Percentiles rank a stretch among this genome's conserved stretches.
phyloP scores from a whole-genome alignment of 2,113 vertebrate genomes.

The Engystomops pustulosus region DNA sequence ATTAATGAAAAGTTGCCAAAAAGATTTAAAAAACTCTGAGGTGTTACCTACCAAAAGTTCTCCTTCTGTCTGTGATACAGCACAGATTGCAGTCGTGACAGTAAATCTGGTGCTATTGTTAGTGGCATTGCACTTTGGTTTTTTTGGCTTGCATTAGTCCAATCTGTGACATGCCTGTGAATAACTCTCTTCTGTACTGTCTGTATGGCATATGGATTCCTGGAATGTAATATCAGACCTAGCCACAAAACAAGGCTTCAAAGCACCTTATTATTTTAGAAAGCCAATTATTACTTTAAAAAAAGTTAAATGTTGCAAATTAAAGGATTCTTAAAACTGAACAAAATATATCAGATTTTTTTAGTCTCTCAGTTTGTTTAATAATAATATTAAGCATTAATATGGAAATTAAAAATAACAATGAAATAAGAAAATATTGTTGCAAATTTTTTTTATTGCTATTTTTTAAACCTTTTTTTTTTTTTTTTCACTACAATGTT shows the following conservation, averaged over 20 bases:
- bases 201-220: slow-evolving; percentile 93
- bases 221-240: slow-evolving; percentile 88
- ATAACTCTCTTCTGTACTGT: slow-evolving; percentile 90
- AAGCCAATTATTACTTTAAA: slow-evolving; percentile 86
- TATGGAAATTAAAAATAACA: no score
- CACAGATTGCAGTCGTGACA: slow-evolving; percentile 93
- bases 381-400: no score
- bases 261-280: slow-evolving; percentile 89
- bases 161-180: slow-evolving; percentile 92
- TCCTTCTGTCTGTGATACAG: slow-evolving; percentile 88
- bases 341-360: no score
- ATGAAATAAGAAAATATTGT: not conserved
- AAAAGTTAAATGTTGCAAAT: slow-evolving; percentile 85
- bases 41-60: slow-evolving; percentile 90
- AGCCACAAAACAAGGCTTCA: slow-evolving; percentile 88
- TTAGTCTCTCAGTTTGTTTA: no score
- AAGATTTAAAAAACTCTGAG: slow-evolving; percentile 86
- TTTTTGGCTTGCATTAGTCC: slow-evolving; percentile 86
- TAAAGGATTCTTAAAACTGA: no score
- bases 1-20: slow-evolving; percentile 89
- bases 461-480: no score
- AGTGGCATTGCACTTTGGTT: slow-evolving; percentile 88
- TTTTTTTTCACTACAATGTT: no score
- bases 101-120: slow-evolving; percentile 91
- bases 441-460: no score